Percentiles rank a stretch among this genome's conserved stretches.
These are phyloP conservation scores for Perccottus glenii DNA, from an alignment of 2,113 vertebrate genomes.

Conservation along the genomic window DNA sequence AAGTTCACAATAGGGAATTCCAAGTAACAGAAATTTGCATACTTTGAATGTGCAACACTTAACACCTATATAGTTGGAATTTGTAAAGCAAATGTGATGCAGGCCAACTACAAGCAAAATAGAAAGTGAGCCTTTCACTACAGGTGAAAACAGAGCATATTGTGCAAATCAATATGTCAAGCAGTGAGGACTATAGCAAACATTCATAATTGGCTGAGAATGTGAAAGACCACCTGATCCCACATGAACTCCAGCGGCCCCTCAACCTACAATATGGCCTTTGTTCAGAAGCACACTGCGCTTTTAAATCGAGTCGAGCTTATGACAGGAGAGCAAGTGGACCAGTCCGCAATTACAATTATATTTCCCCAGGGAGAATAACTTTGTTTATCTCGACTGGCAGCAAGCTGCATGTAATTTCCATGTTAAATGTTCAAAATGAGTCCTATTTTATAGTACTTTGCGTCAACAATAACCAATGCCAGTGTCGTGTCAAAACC, in stretches of 20 bases:
- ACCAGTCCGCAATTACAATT: constrained; percentile 27
- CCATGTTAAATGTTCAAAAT: background rate
- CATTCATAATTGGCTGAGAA: constrained; percentile 31
- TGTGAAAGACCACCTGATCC: constrained; percentile 47
- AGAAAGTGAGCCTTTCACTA: background rate
- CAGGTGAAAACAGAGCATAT: background rate
- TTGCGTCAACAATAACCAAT: too few species aligned
- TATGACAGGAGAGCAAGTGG: constrained; percentile 31
- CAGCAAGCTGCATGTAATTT: constrained; percentile 4
- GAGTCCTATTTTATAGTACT: background rate
- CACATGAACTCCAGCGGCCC: constrained; percentile 31
- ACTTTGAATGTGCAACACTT: background rate
- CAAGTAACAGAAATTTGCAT: constrained; percentile 3
- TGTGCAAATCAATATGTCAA: background rate
- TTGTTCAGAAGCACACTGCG: constrained; percentile 52
- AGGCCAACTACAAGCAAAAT: background rate
- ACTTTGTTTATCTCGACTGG: constrained; percentile 14
- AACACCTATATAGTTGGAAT: background rate
- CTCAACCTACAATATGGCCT: constrained; percentile 51
- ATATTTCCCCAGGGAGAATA: constrained; percentile 16
- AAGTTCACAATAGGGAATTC: background rate
- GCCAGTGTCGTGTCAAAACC: too few species aligned
- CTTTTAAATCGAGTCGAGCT: constrained; percentile 37
- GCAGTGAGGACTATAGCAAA: background rate
- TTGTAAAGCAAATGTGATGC: background rate